Evolutionary conservation across 2,888 invertebrate genomes (phyloP), one percentile per base, ranked within the genome.

Genomic region (Prenolepis imparis): DNA sequence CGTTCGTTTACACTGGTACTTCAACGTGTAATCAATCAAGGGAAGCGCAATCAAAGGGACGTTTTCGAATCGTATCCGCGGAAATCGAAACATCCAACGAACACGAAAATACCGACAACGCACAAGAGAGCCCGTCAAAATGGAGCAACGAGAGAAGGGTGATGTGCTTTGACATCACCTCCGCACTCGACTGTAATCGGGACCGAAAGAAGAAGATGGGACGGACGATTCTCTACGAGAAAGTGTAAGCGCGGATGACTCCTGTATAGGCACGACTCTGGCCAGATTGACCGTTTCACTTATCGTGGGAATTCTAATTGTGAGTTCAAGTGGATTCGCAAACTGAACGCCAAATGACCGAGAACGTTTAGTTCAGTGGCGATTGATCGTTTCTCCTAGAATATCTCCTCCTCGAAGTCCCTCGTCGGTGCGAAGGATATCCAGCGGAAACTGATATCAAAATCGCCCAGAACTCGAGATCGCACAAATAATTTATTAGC

Each of bases 291-390:
- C 52, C 8, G 66, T 78, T 64, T 86, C 84, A 89, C 83, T 89
- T 89, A 89, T 74, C 89, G 80, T 73, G 86, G 28, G 55, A 85
- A 88, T 88, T 88, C 89, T 89, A 89, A 89, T 89, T 89, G 87
- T 83, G 1, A 84, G 86, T 82, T 75, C 87, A 89, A 89, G 87
- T 89, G 83, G 86, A 85, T 87, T 74, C 48, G 87, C 83, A 89
- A 89, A 89, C 88, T 68, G 48, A 85, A 84, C 83, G 66, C 70
- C 78, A 73, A 66, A 64, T 66, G 55, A 52, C 82, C 28, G 4
- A 61, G 74, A 80, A 44, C 59, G 39, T 52, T 44, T 32, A 72
- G 52, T 83, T 84, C 75, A 66, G 70, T 28, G 24, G 68, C 68
- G 57, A 12, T 55, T 15, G 75, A 75, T 68, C 80, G 85, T 68